These are phyloP conservation scores for Bombyx mori DNA, from an alignment of 1,140 invertebrate genomes.

Conservation along the genomic window DNA sequence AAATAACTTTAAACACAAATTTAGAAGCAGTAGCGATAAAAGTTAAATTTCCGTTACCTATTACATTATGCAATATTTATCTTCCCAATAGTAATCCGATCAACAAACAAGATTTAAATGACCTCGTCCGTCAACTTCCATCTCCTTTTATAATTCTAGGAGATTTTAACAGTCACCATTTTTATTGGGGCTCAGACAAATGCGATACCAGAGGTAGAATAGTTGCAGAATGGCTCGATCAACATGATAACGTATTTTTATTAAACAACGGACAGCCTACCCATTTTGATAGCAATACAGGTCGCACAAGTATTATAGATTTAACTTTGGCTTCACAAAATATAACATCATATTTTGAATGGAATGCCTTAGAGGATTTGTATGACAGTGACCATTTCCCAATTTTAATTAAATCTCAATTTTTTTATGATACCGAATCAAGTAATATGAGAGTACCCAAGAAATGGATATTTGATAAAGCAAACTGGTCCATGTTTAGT, in stretches of 20 bases:
- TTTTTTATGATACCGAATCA: constrained; percentile 5
- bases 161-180: too few species aligned
- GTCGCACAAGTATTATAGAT: constrained; percentile 28
- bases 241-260: constrained; percentile 22
- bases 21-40: constrained; percentile 28
- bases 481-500: constrained; percentile 25
- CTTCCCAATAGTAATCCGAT: constrained; percentile 25
- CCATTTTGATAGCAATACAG: constrained; percentile 26
- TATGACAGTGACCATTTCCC: constrained; percentile 40
- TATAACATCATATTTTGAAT: constrained; percentile 23
- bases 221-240: constrained; percentile 22
- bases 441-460: constrained; percentile 8
- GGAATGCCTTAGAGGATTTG: constrained; percentile 22
- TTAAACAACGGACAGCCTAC: constrained; percentile 30
- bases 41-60: constrained; percentile 15
- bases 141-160: too few species aligned
- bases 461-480: constrained; percentile 31
- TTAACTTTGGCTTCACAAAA: constrained; percentile 23
- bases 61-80: constrained; percentile 33
- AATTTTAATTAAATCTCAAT: constrained; percentile 22
- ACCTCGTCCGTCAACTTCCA: constrained; percentile 31
- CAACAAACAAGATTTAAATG: constrained; percentile 20
- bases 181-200: too few species aligned
- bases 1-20: constrained; percentile 26
- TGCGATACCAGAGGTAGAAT: constrained; percentile 25